Conservation (phyloP, 1,140 invertebrate genomes). For the Heliconius nattereri region DNA sequence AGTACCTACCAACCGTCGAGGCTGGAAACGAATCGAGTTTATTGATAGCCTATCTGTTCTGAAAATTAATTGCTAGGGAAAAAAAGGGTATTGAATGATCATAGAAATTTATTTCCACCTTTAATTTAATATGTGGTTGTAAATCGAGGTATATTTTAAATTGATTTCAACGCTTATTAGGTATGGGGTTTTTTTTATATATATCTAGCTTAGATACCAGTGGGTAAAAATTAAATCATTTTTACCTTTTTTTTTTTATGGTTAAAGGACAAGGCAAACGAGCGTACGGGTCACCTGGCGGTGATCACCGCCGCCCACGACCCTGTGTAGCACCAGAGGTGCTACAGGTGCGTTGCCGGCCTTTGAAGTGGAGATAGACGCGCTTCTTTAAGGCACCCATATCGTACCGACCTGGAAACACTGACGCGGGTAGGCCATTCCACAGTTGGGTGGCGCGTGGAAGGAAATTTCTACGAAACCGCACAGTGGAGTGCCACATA, state of each 20-base stretch:
- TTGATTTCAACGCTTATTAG: neutral
- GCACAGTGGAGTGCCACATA: too few relatives aligned
- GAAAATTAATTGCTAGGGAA: neutral
- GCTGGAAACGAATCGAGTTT: neutral
- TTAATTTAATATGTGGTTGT: conserved; percentile 6
- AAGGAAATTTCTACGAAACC: too few relatives aligned
- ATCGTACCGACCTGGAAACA: too few relatives aligned
- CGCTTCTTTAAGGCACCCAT: too few relatives aligned
- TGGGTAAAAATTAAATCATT: neutral
- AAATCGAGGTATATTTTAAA: neutral
- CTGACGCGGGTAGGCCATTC: too few relatives aligned
- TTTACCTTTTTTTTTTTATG: neutral
- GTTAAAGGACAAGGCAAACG: too few relatives aligned
- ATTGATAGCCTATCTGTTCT: conserved; percentile 12
- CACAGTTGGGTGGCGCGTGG: too few relatives aligned
- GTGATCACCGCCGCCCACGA: too few relatives aligned
- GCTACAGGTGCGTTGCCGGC: too few relatives aligned
- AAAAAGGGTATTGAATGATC: neutral
- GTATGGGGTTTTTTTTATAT: neutral
- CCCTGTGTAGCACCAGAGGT: too few relatives aligned
- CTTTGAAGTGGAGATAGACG: too few relatives aligned
- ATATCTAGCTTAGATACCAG: neutral
- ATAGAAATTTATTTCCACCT: neutral
- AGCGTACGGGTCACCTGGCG: too few relatives aligned
- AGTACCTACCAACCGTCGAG: neutral